Percentiles rank a stretch among this genome's conserved stretches.
Conservation (phyloP, 2,888 invertebrate species). For the Deroplatys truncata region DNA sequence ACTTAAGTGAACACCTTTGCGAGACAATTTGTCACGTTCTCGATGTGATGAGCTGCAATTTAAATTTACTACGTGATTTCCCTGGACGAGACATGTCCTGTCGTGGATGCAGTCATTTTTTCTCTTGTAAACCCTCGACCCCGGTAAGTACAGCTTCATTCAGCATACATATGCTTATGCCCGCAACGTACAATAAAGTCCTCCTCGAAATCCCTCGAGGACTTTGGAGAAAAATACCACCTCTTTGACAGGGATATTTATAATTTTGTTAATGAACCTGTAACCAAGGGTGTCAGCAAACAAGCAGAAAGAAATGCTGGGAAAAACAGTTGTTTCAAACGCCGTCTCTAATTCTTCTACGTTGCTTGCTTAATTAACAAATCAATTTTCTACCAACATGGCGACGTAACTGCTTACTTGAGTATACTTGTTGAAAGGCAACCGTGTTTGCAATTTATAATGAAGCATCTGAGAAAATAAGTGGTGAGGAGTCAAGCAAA, state of each 20-base stretch:
- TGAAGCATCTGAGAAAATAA: neutral
- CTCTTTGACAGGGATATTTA: neutral
- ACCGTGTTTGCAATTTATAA: neutral
- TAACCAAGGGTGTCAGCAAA: neutral
- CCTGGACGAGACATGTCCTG: neutral
- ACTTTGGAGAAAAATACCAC: neutral
- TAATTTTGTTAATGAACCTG: neutral
- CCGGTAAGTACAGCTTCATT: neutral
- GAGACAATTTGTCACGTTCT: slow-evolving; percentile 4
- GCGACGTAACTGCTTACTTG: neutral
- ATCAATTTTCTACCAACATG: neutral
- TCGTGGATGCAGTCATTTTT: neutral
- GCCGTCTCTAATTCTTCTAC: neutral
- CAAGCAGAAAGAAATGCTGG: neutral
- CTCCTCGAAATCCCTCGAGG: neutral
- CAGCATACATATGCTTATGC: neutral
- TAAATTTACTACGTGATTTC: neutral
- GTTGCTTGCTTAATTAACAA: neutral
- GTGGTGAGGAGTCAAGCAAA: neutral
- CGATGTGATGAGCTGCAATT: neutral
- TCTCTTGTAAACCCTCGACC: neutral
- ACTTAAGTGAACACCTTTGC: neutral
- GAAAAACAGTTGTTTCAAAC: neutral
- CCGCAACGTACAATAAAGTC: neutral
- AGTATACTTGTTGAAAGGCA: neutral